Evolutionary conservation across 2,888 invertebrate species (phyloP).

Genomic region (Trilocha varians): DNA sequence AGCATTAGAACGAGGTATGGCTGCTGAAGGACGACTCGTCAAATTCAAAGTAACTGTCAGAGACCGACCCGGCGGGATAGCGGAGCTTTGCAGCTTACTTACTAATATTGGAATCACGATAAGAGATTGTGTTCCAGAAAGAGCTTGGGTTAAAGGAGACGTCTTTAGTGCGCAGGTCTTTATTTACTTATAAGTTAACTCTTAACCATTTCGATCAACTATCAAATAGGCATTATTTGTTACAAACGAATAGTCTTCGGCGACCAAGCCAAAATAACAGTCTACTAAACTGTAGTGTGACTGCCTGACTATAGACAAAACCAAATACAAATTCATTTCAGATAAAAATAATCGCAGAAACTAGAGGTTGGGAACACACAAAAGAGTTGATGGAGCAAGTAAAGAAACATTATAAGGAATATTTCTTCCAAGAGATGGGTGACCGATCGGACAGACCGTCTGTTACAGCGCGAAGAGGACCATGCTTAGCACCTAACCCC

Average conservation of each 20-base stretch:
- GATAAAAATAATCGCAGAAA: constrained; percentile 91
- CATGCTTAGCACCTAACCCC: constrained; percentile 60
- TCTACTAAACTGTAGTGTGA: too few relatives aligned
- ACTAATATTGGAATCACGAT: constrained; percentile 86
- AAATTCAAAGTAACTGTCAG: constrained; percentile 76
- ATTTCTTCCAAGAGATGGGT: constrained; percentile 44
- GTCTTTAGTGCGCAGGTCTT: constrained; percentile 76
- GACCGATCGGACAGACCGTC: constrained; percentile 29
- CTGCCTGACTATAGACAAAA: too few relatives aligned
- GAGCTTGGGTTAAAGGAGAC: constrained; percentile 93
- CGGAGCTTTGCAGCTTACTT: constrained; percentile 83
- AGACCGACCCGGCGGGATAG: constrained; percentile 90
- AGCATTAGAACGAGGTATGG: constrained; percentile 90
- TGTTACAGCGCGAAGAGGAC: constrained; percentile 34
- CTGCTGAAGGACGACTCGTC: constrained; percentile 85
- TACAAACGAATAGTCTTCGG: too few relatives aligned
- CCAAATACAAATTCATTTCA: constrained; percentile 35
- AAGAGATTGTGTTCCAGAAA: constrained; percentile 94
- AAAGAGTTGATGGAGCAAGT: constrained; percentile 50
- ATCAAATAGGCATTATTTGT: too few relatives aligned
- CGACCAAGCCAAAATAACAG: too few relatives aligned
- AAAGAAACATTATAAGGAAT: constrained; percentile 78
- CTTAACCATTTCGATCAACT: too few relatives aligned
- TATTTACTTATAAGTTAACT: constrained; percentile 2
- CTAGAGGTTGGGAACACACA: constrained; percentile 86